Evolutionary conservation across 2,888 invertebrate species (phyloP), one percentile per base, ranked within the genome.

Genomic region (Harpalus rufipes): DNA sequence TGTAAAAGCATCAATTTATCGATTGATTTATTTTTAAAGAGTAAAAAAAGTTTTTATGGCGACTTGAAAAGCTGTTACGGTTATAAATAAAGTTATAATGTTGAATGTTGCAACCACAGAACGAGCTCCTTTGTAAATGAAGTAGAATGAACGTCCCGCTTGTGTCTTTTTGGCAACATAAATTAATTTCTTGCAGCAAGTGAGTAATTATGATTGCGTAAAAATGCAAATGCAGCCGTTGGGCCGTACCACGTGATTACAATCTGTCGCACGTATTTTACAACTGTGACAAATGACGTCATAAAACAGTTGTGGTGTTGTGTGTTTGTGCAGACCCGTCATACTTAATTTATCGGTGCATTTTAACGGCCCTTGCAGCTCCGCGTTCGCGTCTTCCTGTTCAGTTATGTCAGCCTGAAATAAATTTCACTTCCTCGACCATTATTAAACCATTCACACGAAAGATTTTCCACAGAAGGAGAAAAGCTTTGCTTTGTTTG

Each of bases 211-310:
- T 68, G 7, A 68, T 68, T 32, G 32, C n/a, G n/a, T 39, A 32
- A 68, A 68, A 68, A 68, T 68, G 68, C 68, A 68, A 68, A 68
- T 68, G 68, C 10, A 1, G 25, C 32, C 68, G 25, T 21, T 63
- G 63, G 59, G 21, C 32, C 41, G 18, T 16, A 74, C 76, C 74
- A 83, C 76, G 76, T 83, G 83, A 83, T 74, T 74, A 83, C 84
- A 84, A 84, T 84, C 78, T 84, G 84, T 84, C 84, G 78, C 84
- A 84, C 84, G 84, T 84, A 84, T 84, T 84, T 84, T 78, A 84
- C 65, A 32, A 32, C 63, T 84, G 84, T 84, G 84, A 84, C 84
- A 84, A 84, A 84, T 84, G 84, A 84, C 84, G 84, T 84, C 84
- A 84, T 84, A 84, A 84, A 84, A 84, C 58, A 78, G 63, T 84